Evolutionary conservation across 2,797 vertebrate genomes (phyloP).

Genomic region (Discoglossus pictus): DNA sequence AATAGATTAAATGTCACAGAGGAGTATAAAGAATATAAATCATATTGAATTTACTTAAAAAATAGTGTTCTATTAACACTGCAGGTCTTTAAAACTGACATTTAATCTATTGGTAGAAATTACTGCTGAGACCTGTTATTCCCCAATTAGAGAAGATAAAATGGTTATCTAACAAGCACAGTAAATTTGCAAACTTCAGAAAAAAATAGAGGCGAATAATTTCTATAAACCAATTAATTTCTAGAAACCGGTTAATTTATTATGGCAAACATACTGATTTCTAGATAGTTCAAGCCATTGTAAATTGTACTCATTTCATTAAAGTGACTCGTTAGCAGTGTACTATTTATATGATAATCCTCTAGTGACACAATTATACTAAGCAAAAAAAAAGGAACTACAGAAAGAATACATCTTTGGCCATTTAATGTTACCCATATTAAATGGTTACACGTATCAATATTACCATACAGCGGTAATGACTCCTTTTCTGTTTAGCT

Average conservation of each 20-base stretch:
- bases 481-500: too few species aligned
- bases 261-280: neutral
- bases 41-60: constrained; percentile 46
- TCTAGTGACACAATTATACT: too few species aligned
- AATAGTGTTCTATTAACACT: constrained; percentile 41
- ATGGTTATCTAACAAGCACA: constrained; percentile 13
- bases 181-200: constrained; percentile 30
- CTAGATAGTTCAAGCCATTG: too few species aligned
- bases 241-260: constrained; percentile 1
- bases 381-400: too few species aligned
- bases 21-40: constrained; percentile 51
- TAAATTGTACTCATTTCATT: too few species aligned
- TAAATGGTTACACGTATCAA: too few species aligned
- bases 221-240: too few species aligned
- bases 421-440: too few species aligned
- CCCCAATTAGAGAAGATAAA: constrained; percentile 39
- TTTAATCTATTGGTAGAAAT: constrained; percentile 44
- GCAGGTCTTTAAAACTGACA: constrained; percentile 42
- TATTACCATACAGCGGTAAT: too few species aligned
- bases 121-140: constrained; percentile 29
- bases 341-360: too few species aligned
- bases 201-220: constrained; percentile 6
- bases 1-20: constrained; percentile 52
- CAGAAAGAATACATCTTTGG: too few species aligned
- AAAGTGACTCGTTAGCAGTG: too few species aligned